Conservation (phyloP, 1,140 invertebrate genomes). For the Thalassaphorura encarpata region DNA sequence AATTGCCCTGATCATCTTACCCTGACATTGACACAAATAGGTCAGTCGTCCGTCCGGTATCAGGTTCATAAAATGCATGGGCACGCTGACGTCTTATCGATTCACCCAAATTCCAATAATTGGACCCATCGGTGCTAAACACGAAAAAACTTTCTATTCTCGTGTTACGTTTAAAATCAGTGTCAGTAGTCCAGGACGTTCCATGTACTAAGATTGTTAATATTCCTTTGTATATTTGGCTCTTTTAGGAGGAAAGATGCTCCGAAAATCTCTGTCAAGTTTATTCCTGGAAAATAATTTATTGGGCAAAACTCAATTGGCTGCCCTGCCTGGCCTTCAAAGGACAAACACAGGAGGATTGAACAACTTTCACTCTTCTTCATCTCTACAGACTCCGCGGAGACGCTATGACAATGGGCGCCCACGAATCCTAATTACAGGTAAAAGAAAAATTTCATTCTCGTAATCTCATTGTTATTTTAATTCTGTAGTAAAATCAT, state of each 20-base stretch:
- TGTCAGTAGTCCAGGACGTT: not conserved
- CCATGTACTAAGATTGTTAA: not conserved
- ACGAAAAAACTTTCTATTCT: too few species aligned
- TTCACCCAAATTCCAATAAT: too few species aligned
- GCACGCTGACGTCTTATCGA: too few species aligned
- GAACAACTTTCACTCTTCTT: not conserved
- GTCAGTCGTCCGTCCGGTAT: too few species aligned
- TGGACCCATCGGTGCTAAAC: too few species aligned
- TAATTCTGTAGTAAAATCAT: too few species aligned
- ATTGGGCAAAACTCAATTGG: not conserved
- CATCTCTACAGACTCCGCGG: not conserved
- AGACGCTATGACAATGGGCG: slow-evolving; percentile 6
- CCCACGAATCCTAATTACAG: slow-evolving; percentile 30
- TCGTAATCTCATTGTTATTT: too few species aligned
- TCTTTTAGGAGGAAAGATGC: not conserved
- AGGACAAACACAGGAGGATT: not conserved
- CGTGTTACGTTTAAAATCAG: too few species aligned
- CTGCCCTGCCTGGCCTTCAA: not conserved
- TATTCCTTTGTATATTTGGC: not conserved
- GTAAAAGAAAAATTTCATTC: not conserved
- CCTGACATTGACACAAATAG: too few species aligned
- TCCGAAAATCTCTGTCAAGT: not conserved
- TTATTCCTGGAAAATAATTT: not conserved
- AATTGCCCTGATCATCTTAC: too few species aligned
- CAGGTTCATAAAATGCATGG: too few species aligned